Evolutionary conservation across 2,888 invertebrate species (phyloP), one percentile per base, ranked within the genome.

Genomic region (Temnothorax ravouxi): DNA sequence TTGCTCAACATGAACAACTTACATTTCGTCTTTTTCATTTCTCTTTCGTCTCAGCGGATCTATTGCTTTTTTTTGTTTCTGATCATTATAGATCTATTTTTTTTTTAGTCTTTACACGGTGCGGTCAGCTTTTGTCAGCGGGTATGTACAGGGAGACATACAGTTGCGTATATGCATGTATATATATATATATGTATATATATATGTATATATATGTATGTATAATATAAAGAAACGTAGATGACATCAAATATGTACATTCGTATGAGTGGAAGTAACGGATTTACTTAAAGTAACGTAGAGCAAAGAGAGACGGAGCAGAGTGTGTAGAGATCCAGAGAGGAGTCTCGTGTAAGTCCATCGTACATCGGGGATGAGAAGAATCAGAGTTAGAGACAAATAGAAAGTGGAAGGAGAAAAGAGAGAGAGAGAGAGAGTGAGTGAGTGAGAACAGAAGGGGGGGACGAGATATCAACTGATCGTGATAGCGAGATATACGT

Each of bases 1-100:
- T 93, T 92, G 89, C 84, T 93, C 92, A 89, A 92, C 91, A 92
- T 92, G 91, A 74, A 92, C 92, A 94, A 94, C 94, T 94, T 94
- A 94, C 94, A 94, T 94, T 94, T 92, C 84, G 47, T 86, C 88
- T 86, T 88, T 86, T 91, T 79, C 79, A 79, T 93, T 85, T 92
- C 91, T 92, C 92, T 94, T 93, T 95, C 92, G 92, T 94, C 77
- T 41, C 94, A 93, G 90, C 87, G 89, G 89, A 85, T 89, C 84
- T 85, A 88, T 89, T 66, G 50, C 56, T 64, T 80, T 77, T 38
- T 38, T 29, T 47, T 54, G 9, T 29, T 29, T 76, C 64, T 54
- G 76, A 75, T 76, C 54, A 9, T 54, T 66, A 62, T 44, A 15
- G 21, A 21, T 75, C 41, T 52, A 44, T 75, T 41, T 44, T 83